Conservation (phyloP, 2,113 vertebrate genomes). For the Strix uralensis region DNA sequence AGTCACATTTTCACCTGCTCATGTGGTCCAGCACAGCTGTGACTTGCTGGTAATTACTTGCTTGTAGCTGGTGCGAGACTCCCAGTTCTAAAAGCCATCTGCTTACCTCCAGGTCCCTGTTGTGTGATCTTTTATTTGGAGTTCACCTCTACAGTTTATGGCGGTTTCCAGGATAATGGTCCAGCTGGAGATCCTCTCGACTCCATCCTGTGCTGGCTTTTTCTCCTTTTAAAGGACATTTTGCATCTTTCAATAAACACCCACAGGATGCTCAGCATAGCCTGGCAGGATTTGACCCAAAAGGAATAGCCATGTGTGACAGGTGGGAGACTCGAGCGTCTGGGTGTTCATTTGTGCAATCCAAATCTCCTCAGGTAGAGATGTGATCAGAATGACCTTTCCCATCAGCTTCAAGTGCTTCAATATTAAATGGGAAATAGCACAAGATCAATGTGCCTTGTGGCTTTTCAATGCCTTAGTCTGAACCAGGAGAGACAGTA, state of each 20-base stretch:
- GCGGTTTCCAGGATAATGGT: not conserved
- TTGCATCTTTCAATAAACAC: not conserved
- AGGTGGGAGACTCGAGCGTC: not conserved
- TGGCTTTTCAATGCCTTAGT: slow-evolving; percentile 6
- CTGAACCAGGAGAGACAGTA: slow-evolving; percentile 13
- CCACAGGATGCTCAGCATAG: not conserved
- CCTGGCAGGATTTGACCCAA: not conserved
- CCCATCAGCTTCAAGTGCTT: slow-evolving; percentile 1
- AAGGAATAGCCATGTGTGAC: not conserved
- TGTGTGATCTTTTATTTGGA: slow-evolving; percentile 42
- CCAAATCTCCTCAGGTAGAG: not conserved
- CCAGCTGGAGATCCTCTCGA: not conserved
- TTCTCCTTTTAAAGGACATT: not conserved
- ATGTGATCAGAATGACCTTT: slow-evolving; percentile 24
- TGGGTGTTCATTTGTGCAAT: not conserved
- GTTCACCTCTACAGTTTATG: slow-evolving; percentile 8
- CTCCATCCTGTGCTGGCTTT: not conserved
- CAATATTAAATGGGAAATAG: slow-evolving; percentile 10
- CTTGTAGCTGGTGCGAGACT: slow-evolving; percentile 38
- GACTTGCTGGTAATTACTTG: slow-evolving; percentile 61
- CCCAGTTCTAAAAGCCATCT: slow-evolving; percentile 50
- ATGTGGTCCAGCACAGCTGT: slow-evolving; percentile 55
- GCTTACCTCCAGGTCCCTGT: slow-evolving; percentile 10
- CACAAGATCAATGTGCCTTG: not conserved
- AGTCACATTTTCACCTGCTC: slow-evolving; percentile 67